Evolutionary conservation across 2,888 invertebrate species (phyloP).

Genomic region (Tiliacea aurago): DNA sequence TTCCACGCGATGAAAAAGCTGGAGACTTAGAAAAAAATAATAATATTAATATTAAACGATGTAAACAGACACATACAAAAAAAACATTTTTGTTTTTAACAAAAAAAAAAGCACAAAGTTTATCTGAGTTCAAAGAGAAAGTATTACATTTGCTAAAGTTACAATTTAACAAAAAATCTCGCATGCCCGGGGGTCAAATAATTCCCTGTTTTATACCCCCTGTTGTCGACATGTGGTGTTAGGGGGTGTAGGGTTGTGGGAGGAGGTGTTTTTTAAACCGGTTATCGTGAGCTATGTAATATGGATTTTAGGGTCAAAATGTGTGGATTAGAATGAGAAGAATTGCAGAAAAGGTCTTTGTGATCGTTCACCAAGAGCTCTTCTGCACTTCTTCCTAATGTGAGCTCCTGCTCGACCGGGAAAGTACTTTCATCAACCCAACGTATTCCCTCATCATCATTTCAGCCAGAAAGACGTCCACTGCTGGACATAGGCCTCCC

Average conservation of each 20-base stretch:
- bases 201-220: not conserved
- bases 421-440: too few relatives aligned
- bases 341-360: not conserved
- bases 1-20: too few relatives aligned
- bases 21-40: too few relatives aligned
- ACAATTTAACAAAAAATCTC: conserved; percentile 37
- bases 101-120: conserved; percentile 11
- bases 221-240: conserved; percentile 33
- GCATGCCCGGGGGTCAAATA: conserved; percentile 20
- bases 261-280: not conserved
- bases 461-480: too few relatives aligned
- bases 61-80: not conserved
- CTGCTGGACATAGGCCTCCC: too few relatives aligned
- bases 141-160: conserved; percentile 18
- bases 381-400: too few relatives aligned
- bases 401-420: too few relatives aligned
- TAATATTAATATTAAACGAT: too few relatives aligned
- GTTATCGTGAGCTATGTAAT: too few relatives aligned
- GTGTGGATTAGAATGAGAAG: too few relatives aligned
- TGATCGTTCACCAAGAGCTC: not conserved
- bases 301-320: not conserved
- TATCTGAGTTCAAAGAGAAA: conserved; percentile 32
- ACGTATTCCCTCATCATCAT: too few relatives aligned
- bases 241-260: not conserved
- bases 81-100: not conserved